These are phyloP conservation scores for Amphimallon solstitiale DNA, from an alignment of 2,888 invertebrate species.

Conservation along the genomic window DNA sequence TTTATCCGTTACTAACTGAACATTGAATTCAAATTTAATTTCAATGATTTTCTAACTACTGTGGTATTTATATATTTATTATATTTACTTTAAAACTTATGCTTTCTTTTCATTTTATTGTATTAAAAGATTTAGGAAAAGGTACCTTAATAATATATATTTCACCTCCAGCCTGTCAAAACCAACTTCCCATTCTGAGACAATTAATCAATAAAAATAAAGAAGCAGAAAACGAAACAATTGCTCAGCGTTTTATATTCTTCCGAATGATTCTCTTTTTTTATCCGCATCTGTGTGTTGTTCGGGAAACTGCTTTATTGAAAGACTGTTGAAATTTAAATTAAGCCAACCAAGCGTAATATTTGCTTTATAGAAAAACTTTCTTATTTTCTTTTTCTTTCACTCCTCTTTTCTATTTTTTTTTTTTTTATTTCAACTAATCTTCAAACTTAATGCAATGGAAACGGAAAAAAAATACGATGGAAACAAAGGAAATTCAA, in stretches of 20 bases:
- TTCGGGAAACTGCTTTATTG: constrained; percentile 24
- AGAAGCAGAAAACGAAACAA: not conserved
- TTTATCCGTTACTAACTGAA: too few species aligned
- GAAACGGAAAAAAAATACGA: not conserved
- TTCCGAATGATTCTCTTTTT: constrained; percentile 7
- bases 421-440: not conserved
- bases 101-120: too few species aligned
- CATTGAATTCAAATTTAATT: too few species aligned
- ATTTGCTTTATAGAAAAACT: constrained; percentile 29
- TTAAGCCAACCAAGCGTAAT: constrained; percentile 14
- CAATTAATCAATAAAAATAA: too few species aligned
- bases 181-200: too few species aligned
- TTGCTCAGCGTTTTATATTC: not conserved
- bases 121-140: too few species aligned
- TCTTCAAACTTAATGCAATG: not conserved
- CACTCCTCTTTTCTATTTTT: not conserved
- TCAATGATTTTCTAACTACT: too few species aligned
- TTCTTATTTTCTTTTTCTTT: constrained; percentile 1
- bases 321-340: constrained; percentile 21
- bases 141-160: too few species aligned
- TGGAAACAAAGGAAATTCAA: too few species aligned
- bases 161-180: too few species aligned
- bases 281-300: constrained; percentile 10
- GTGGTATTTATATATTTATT: too few species aligned
- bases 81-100: too few species aligned